Evolutionary conservation across 2,888 invertebrate genomes (phyloP), one percentile per base, ranked within the genome.

Genomic region (Nemoura dubitans): DNA sequence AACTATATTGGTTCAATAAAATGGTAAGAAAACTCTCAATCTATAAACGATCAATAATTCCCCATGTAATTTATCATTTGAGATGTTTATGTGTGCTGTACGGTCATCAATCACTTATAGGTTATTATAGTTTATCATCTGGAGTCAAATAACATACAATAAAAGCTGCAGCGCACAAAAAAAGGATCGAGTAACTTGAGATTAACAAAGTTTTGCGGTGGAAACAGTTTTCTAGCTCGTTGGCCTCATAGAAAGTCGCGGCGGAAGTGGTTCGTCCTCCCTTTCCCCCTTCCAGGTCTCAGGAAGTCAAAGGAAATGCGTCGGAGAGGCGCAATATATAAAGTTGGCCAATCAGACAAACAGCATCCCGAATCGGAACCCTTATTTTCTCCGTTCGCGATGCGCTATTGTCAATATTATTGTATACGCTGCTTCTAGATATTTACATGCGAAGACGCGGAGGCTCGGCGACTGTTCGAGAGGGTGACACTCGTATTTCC

Each of bases 211-310:
- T 59, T 59, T 59, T 59, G 59, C 21, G 59, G 59, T 59, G 78
- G 78, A 78, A 6, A 26, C 27, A 78, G 78, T 78, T 78, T 78
- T 78, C 78, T 28, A 26, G 27, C 28, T 78, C 21, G 78, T 28
- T 28, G 78, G 78, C 78, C 78, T 27, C 78, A 28, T 78, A 27
- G 78, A 78, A 78, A 27, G 78, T 59, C 59, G 28, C 78, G 28
- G 78, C n/a, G 26, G 78, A 78, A 78, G 78, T 76, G 76, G 26
- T 1, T 28, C 78, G 10, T 26, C 28, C 27, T 26, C 78, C 27
- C 2, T 30, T 2, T 21, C 81, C 30, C 81, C 30, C 6, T n/a
- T 30, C 30, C n/a, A 16, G 29, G 30, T 26, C 78, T n/a, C n/a
- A 27, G 28, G 27, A 78, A 78, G 78, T 59, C 59, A 59, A 59